A percentile compares a stretch with the other conserved stretches of the same genome.
Evolutionary conservation across 2,888 invertebrate genomes (phyloP).

Genomic region (Eustalomyia histrio): DNA sequence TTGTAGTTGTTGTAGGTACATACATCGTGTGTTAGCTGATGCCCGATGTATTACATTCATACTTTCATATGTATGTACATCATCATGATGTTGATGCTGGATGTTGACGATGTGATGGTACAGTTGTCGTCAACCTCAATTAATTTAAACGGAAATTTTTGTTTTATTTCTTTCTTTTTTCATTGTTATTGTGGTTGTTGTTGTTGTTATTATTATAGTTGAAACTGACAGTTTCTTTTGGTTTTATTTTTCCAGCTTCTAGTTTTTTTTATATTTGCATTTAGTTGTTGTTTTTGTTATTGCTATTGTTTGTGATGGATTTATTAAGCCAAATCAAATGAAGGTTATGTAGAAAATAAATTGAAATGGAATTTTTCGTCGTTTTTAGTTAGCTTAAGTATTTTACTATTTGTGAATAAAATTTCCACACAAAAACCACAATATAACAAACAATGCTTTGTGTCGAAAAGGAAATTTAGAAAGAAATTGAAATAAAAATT

Average conservation of each 20-base stretch:
- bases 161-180: constrained; percentile 51
- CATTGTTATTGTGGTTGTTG: too few species aligned
- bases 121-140: constrained; percentile 66
- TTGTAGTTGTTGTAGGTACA: constrained; percentile 41
- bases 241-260: constrained; percentile 55
- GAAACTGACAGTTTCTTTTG: constrained; percentile 47
- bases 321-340: constrained; percentile 64
- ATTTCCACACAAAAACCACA: constrained; percentile 31
- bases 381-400: constrained; percentile 10
- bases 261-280: constrained; percentile 20
- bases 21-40: constrained; percentile 45
- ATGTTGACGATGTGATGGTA: constrained; percentile 39
- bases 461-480: not conserved
- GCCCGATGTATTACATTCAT: not conserved
- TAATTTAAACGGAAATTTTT: constrained; percentile 65
- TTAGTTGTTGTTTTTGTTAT: constrained; percentile 22
- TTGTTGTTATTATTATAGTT: constrained; percentile 34
- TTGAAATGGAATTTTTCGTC: constrained; percentile 51
- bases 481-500: too few species aligned
- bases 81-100: constrained; percentile 12
- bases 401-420: constrained; percentile 10
- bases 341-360: constrained; percentile 56
- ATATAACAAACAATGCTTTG: constrained; percentile 11
- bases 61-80: not conserved
- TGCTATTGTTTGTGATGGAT: constrained; percentile 48